Evolutionary conservation across 2,113 vertebrate genomes (phyloP), one percentile per base, ranked within the genome.

Genomic region (Chaetorhynchus papuensis): DNA sequence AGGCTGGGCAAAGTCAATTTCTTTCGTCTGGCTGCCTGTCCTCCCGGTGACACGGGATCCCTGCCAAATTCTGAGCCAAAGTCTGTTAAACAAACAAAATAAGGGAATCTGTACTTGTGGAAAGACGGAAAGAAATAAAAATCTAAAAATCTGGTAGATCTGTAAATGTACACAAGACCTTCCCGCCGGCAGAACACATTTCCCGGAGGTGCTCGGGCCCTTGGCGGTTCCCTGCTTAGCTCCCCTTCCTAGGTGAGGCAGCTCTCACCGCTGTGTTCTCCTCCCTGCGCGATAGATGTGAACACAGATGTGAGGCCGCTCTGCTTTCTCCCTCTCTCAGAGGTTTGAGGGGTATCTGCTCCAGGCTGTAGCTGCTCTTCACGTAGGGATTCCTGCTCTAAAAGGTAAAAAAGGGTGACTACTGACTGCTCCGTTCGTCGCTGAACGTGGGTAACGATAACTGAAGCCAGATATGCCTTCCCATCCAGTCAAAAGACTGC

Each of bases 61-160:
- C 44, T 45, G 57, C 80, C 91, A n/a, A n/a, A 91, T 52, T 94
- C 85, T 82, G 74, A 94, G 96, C 83, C 85, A 96, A 90, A 94
- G 70, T 37, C 39, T 74, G 82, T 64, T 89, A 92, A 95, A 56
- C 85, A 89, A 94, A 95, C 93, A 96, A 85, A 77, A 72, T 65
- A 45, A 90, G 44, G 53, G 83, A 95, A 86, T 71, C 35, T 28
- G 93, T 49, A 37, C 42, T 45, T 69, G 77, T 41, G 71, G 74
- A 94, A 83, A 77, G 61, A 79, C 9, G 5, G 57, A 59, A 47
- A 88, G 7, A 21, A 71, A 83, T 26, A 93, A 87, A 78, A 35
- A 23, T 13, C 22, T 35, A 93, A 89, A 78, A 26, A 21, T 24
- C 35, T 35, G 19, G 15, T 53, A 53, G 54, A 69, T 31, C 30